phyloP scores from a whole-genome alignment of 1,140 invertebrate species.

The Sycophaga agraensis region DNA sequence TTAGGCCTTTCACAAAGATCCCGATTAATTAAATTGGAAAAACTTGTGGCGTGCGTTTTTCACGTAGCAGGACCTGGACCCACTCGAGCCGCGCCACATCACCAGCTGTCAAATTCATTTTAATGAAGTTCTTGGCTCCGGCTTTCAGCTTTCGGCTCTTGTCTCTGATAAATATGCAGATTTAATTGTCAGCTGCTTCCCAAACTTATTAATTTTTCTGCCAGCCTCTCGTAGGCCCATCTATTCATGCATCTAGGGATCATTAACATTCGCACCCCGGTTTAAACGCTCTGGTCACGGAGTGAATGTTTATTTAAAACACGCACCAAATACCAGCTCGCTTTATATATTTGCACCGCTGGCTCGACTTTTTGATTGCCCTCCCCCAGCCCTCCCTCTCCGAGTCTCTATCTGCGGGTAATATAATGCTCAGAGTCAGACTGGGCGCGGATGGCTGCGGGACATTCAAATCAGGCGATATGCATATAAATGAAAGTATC shows the following conservation, averaged over 20 bases:
- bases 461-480: constrained; percentile 16
- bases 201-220: constrained; percentile 13
- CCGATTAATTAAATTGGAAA: constrained; percentile 10
- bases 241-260: neutral
- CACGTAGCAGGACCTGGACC: neutral
- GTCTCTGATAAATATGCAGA: constrained; percentile 14
- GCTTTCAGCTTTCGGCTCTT: neutral
- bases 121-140: too few species aligned
- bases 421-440: too few species aligned
- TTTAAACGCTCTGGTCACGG: too few species aligned
- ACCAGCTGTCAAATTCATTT: neutral
- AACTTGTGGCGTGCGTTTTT: constrained; percentile 17
- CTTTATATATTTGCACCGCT: too few species aligned
- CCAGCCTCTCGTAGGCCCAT: neutral
- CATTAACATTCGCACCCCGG: neutral
- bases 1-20: neutral
- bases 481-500: constrained; percentile 16
- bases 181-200: constrained; percentile 15
- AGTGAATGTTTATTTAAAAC: too few species aligned
- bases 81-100: too few species aligned
- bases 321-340: too few species aligned
- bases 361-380: too few species aligned
- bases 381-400: too few species aligned
- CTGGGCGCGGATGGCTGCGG: too few species aligned
- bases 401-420: too few species aligned